Evolutionary conservation across 30 jellyfish, hydroid and myxozoan species (phyloP), one percentile per base, ranked within the genome.

Genomic region (Cassiopea xamachana): DNA sequence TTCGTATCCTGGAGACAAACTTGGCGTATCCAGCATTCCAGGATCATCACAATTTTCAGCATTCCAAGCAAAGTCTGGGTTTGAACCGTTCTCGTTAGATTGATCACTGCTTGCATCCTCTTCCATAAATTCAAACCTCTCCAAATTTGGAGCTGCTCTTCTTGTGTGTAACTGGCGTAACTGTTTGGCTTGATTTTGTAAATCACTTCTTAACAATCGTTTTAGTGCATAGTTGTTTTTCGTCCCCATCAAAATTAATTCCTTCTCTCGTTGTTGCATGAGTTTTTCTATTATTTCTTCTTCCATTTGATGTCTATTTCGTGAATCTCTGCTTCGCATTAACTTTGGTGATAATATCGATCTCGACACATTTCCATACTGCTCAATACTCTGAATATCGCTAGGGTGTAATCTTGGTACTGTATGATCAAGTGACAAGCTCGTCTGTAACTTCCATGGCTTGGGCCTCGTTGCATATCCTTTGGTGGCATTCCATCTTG

Each of bases 1-100:
- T 17, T 88, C 95, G 59, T 88, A 88, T 7, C 95, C 95, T 0
- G 95, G 95, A 0, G 95, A 79, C 44, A 88, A 46, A 67, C 72
- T 88, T 43, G 95, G 95, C 6, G 82, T 88, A 88, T 88, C 95
- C 43, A 88, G 75, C 88, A 88, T 88, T 3, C 95, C 95, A 48
- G 80, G 90, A 70, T 88, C 95, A 61, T 88, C 95, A 51, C 95
- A 88, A 45, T 68, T 39, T 50, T 88, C 95, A 13, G 79, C 48
- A 45, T 78, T 60, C 89, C 90, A 88, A 49, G n/a, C 81, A 45
- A 75, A 46, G 7, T 79, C 95, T 12, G 68, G 70, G 5, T 19
- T 43, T 71, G 80, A 71, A 16, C 55, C 80, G 1, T n/a, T 5
- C n/a, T 17, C 55, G 16, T 19, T 16, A 43, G 80, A 5, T 16